Conservation (phyloP, 2,113 vertebrate genomes). For the Redunca redunca region DNA sequence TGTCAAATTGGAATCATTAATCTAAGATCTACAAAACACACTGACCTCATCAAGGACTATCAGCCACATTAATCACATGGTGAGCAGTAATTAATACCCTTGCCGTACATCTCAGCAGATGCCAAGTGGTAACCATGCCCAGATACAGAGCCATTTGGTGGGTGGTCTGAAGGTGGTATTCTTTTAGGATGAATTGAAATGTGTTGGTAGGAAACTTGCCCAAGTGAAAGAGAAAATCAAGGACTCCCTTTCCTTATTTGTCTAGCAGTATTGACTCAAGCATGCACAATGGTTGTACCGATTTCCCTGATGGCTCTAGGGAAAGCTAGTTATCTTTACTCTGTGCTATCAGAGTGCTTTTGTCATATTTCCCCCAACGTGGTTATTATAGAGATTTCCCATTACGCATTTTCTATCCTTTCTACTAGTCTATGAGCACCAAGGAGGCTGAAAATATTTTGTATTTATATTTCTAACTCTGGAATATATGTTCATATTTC, state of each 20-base stretch:
- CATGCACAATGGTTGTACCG: background rate
- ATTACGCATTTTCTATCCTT: background rate
- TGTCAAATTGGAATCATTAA: constrained; percentile 65
- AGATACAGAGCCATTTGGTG: constrained; percentile 45
- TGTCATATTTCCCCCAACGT: background rate
- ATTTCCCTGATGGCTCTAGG: background rate
- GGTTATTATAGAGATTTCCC: background rate
- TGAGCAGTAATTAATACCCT: constrained; percentile 69
- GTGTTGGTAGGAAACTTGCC: background rate
- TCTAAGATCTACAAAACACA: constrained; percentile 59
- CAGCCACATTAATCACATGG: constrained; percentile 63
- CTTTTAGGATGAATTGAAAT: constrained; percentile 26
- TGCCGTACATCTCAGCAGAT: constrained; percentile 40
- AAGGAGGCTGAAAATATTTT: background rate
- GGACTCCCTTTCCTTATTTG: background rate
- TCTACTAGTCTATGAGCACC: background rate
- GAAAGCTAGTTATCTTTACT: background rate
- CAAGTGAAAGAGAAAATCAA: background rate
- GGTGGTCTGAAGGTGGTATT: constrained; percentile 42
- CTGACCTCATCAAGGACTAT: constrained; percentile 66
- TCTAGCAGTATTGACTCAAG: background rate
- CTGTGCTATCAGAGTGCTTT: background rate
- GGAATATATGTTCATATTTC: background rate
- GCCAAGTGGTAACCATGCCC: constrained; percentile 49
- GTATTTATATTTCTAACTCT: background rate